phyloP scores from a whole-genome alignment of 2,888 invertebrate genomes.

The Pilophorus perplexus region DNA sequence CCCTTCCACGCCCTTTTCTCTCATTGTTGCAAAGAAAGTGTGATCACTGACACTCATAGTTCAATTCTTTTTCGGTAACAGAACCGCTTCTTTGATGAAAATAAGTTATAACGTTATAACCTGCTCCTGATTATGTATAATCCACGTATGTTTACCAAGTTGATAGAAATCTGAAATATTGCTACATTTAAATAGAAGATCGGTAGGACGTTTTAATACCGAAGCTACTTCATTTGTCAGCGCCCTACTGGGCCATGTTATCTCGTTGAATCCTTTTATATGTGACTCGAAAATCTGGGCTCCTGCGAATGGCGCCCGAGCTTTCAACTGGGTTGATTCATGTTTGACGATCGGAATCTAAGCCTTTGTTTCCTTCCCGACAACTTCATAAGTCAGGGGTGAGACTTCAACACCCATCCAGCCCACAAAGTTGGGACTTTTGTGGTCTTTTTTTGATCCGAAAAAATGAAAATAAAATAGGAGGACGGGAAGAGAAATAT shows the following conservation, averaged over 20 bases:
- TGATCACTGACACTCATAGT: too few species aligned
- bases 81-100: too few species aligned
- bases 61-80: too few species aligned
- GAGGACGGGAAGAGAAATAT: conserved; percentile 1
- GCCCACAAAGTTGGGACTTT: conserved; percentile 16
- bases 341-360: conserved; percentile 26
- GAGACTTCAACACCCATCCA: conserved; percentile 28
- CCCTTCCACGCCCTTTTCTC: not conserved
- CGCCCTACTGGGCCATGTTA: not conserved
- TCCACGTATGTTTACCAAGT: too few species aligned
- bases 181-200: too few species aligned
- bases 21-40: not conserved
- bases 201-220: not conserved
- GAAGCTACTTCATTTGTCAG: not conserved
- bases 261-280: not conserved
- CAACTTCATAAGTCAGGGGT: conserved; percentile 32
- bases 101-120: too few species aligned
- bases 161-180: too few species aligned
- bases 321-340: conserved; percentile 31
- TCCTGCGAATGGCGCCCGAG: conserved; percentile 17
- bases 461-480: not conserved
- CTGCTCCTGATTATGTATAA: too few species aligned
- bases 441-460: not conserved
- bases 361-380: conserved; percentile 20
- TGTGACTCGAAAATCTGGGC: not conserved